Base-by-base conservation (phyloP, 1,140 invertebrate genomes). In the Phthorimaea operculella region DNA sequence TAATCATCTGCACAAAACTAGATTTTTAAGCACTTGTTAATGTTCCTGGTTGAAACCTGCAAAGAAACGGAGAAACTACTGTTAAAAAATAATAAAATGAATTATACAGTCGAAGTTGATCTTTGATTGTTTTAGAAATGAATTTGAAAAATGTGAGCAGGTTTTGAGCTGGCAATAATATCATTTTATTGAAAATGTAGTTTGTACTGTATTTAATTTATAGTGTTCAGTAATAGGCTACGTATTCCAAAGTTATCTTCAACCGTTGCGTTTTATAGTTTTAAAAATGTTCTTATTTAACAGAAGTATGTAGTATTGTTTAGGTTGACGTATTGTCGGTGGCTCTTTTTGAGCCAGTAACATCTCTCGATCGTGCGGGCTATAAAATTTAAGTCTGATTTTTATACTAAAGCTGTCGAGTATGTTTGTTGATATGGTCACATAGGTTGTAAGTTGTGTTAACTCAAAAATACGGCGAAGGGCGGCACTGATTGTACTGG, bases 361-460 rank as follows among this genome's bases (percentile, higher is more conserved):
- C 60, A 68, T 64, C 58, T 53, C 39, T 49, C 48, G 16, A 53
- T 56, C 60, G 53, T 64, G 60, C 55, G 51, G 54, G 64, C 66
- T 70, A 63, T 59, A 68, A 68, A 69, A 58, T 62, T n/a, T 55
- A 79, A 79, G 79, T 79, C 76, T 83, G 79, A 83, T 72, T 73
- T 79, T 76, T 77, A 62, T 83, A 77, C 68, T 70, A 66, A 72
- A 75, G 66, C 67, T 69, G 64, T 73, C 70, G 62, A 64, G 64
- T 66, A 71, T 73, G 70, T 70, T 66, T 66, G 64, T 68, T 73
- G 58, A 68, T 61, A 63, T 63, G 64, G 60, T 68, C 63, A 68
- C 64, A 58, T 64, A 64, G 67, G 67, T 21, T 68, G 58, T 73
- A 65, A 65, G 62, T 64, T 65, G 62, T 62, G 47, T 58, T 58